A percentile compares a stretch with the other conserved stretches of the same genome.
phyloP scores from a whole-genome alignment of 2,797 vertebrate species.

The Sylvilagus floridanus region DNA sequence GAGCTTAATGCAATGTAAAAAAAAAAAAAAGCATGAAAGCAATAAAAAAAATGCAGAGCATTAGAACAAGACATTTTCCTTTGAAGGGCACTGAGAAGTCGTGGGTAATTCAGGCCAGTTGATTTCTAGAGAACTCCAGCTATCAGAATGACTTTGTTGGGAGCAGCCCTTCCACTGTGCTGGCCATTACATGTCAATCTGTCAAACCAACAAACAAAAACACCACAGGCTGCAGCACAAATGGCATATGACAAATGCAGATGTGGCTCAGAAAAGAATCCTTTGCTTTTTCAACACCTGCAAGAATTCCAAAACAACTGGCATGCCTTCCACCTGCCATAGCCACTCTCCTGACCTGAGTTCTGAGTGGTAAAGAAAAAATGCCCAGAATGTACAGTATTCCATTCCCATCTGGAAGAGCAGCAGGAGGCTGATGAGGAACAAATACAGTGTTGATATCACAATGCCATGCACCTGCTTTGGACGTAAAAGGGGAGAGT shows the following conservation, averaged over 20 bases:
- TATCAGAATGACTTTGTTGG: slow-evolving; percentile 65
- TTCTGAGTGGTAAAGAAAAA: slow-evolving; percentile 45
- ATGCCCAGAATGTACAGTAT: slow-evolving; percentile 76
- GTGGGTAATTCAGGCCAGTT: neutral
- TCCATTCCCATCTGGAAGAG: slow-evolving; percentile 34
- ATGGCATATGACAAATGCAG: slow-evolving; percentile 55
- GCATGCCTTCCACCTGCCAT: slow-evolving; percentile 67
- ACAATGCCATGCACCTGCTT: slow-evolving; percentile 75
- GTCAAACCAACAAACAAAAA: slow-evolving; percentile 69
- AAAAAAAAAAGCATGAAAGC: slow-evolving; percentile 37
- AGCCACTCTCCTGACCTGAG: slow-evolving; percentile 67
- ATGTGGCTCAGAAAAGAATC: slow-evolving; percentile 67
- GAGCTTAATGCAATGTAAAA: slow-evolving; percentile 47
- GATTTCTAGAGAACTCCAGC: slow-evolving; percentile 38
- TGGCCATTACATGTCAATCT: slow-evolving; percentile 66
- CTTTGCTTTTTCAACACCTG: slow-evolving; percentile 73
- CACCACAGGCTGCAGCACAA: slow-evolving; percentile 42
- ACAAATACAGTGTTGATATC: slow-evolving; percentile 1
- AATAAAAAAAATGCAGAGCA: slow-evolving; percentile 4
- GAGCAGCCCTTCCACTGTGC: slow-evolving; percentile 39
- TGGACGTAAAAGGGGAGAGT: slow-evolving; percentile 66
- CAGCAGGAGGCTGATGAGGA: slow-evolving; percentile 65
- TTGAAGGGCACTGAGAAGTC: slow-evolving; percentile 45
- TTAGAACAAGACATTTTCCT: slow-evolving; percentile 16
- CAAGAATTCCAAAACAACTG: slow-evolving; percentile 70